Evolutionary conservation across 2,797 vertebrate species (phyloP).

Genomic region (Sebastiscus albofasciatus): DNA sequence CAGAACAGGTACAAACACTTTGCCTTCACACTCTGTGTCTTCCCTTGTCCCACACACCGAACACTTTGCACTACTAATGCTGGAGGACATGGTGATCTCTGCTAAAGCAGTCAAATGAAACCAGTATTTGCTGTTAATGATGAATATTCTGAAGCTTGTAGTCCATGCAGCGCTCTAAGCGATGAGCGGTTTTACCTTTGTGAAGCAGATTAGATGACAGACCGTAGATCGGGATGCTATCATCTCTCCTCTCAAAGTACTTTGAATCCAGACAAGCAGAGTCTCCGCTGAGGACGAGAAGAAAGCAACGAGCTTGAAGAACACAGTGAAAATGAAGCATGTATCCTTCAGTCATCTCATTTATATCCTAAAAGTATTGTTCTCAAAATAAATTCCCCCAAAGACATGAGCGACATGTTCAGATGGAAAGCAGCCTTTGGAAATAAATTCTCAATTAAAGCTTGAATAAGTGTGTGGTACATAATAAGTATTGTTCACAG

Average conservation of each 20-base stretch:
- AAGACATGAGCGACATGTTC: neutral
- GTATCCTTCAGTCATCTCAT: neutral
- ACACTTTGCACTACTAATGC: neutral
- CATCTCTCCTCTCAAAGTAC: slow-evolving; percentile 92
- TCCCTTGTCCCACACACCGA: too few relatives aligned
- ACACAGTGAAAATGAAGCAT: neutral
- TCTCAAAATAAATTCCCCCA: neutral
- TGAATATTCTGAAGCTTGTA: neutral
- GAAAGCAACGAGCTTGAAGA: neutral
- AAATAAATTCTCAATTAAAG: neutral
- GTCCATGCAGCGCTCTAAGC: neutral
- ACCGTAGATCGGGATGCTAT: slow-evolving; percentile 87
- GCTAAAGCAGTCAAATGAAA: neutral
- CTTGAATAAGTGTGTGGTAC: neutral
- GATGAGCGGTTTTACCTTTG: slow-evolving; percentile 72
- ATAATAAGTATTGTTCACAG: neutral
- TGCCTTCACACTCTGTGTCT: too few relatives aligned
- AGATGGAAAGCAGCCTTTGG: neutral
- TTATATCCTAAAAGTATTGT: neutral
- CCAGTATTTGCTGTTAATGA: neutral
- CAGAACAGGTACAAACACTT: too few relatives aligned
- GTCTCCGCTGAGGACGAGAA: slow-evolving; percentile 76
- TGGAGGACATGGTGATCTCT: neutral
- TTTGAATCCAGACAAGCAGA: slow-evolving; percentile 87
- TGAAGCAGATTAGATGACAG: slow-evolving; percentile 83